Evolutionary conservation across 64 coral and sea anemone genomes (phyloP).

Genomic region (Acropora tenuis): DNA sequence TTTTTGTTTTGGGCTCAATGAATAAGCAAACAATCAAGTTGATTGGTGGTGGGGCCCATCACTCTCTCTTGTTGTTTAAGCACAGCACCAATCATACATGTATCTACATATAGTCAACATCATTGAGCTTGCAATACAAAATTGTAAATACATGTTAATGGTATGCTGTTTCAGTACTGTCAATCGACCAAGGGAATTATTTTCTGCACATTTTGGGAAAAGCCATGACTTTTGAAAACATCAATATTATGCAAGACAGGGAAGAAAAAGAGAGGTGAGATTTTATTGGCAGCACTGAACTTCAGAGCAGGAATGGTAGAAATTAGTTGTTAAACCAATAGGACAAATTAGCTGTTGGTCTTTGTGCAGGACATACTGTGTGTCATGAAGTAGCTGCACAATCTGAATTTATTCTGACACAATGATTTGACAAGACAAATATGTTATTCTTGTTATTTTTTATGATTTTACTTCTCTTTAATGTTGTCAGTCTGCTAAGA

Average conservation of each 20-base stretch:
- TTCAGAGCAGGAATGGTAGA: not conserved
- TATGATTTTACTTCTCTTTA: not conserved
- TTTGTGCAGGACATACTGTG: not conserved
- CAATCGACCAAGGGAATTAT: not conserved
- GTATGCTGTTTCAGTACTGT: slow-evolving; percentile 2
- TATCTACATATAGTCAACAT: slow-evolving; percentile 9
- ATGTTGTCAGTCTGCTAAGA: not conserved
- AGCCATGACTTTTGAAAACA: slow-evolving; percentile 7
- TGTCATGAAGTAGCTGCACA: not conserved
- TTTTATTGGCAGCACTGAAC: not conserved
- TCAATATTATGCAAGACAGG: not conserved
- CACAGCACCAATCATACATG: not conserved
- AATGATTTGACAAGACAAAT: not conserved
- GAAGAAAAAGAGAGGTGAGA: slow-evolving; percentile 6
- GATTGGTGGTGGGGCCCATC: not conserved
- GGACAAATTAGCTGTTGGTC: not conserved
- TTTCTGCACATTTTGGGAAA: slow-evolving; percentile 1
- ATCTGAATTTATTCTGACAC: not conserved
- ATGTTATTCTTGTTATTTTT: not conserved
- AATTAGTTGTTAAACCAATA: not conserved
- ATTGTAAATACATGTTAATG: not conserved
- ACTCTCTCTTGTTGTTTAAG: not conserved
- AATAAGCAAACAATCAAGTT: slow-evolving; percentile 8
- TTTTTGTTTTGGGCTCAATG: not conserved
- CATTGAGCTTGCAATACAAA: slow-evolving; percentile 5